These are phyloP conservation scores for Siphamia tubifer DNA, from an alignment of 2,113 vertebrate genomes.

Conservation along the genomic window DNA sequence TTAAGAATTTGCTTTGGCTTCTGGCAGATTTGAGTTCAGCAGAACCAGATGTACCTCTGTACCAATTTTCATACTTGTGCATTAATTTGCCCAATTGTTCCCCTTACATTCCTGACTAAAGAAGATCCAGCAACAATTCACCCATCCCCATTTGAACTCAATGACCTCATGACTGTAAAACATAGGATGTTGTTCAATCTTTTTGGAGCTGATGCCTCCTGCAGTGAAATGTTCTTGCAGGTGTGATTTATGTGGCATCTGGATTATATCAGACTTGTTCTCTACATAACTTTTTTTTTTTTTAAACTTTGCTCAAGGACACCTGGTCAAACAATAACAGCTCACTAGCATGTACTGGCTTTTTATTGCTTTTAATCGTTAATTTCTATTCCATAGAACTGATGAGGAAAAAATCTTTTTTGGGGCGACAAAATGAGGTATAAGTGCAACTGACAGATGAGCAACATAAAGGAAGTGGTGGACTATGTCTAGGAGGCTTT, in stretches of 20 bases:
- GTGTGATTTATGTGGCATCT: conserved; percentile 1
- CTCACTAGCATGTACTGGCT: neutral
- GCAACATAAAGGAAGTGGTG: conserved; percentile 2
- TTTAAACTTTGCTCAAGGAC: neutral
- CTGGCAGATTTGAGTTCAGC: no score
- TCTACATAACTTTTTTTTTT: no score
- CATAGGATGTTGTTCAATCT: neutral
- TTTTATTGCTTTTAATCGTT: neutral
- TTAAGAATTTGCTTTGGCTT: no score
- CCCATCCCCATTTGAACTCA: neutral
- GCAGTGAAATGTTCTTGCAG: neutral
- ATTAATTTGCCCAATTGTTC: no score
- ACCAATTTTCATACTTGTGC: no score
- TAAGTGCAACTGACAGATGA: neutral
- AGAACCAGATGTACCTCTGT: no score
- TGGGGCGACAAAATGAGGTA: neutral
- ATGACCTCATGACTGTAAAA: neutral
- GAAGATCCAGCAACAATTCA: neutral
- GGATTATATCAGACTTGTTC: no score
- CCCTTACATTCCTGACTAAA: no score
- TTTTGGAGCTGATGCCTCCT: neutral
- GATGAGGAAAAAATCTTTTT: neutral
- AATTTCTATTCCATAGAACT: neutral
- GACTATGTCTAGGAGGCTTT: conserved; percentile 25
- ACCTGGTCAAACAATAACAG: no score